Evolutionary conservation across 1,140 invertebrate species (phyloP).

Genomic region (Zeugodacus cucurbitae): DNA sequence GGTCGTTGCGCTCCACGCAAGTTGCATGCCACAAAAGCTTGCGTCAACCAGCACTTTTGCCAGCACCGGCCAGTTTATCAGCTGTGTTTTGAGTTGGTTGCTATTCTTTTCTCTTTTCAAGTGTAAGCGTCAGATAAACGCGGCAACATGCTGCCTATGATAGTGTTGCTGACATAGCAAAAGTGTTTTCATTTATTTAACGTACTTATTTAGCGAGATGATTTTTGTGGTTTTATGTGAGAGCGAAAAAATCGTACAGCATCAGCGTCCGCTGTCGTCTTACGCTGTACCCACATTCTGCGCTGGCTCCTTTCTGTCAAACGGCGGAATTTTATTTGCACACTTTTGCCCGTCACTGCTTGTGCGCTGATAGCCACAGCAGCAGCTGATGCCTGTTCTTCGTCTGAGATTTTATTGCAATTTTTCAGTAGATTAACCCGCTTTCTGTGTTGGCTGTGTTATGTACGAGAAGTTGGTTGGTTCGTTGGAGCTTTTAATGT

Average conservation of each 20-base stretch:
- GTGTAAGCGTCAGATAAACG: conserved; percentile 1
- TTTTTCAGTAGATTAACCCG: conserved; percentile 21
- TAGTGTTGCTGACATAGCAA: neutral
- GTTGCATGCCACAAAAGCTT: neutral
- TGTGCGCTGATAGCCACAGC: neutral
- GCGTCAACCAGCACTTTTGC: neutral
- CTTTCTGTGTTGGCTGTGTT: neutral
- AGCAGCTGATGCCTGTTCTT: neutral
- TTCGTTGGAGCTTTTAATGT: neutral
- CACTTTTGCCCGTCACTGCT: neutral
- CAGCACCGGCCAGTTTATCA: neutral
- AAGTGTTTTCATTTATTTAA: conserved; percentile 25
- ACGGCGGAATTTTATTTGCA: neutral
- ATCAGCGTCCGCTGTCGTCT: neutral
- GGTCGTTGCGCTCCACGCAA: neutral
- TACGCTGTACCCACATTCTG: neutral
- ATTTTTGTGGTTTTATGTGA: conserved; percentile 1
- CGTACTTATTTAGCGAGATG: neutral
- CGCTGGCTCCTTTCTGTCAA: neutral
- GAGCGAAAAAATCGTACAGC: neutral
- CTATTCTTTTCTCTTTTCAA: neutral
- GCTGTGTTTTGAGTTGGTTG: neutral
- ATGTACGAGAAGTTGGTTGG: neutral
- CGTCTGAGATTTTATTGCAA: neutral
- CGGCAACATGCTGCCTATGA: neutral